A percentile compares a stretch with the other conserved stretches of the same genome.
Evolutionary conservation across 2,888 invertebrate genomes (phyloP).

Genomic region (Anthophora plumipes): DNA sequence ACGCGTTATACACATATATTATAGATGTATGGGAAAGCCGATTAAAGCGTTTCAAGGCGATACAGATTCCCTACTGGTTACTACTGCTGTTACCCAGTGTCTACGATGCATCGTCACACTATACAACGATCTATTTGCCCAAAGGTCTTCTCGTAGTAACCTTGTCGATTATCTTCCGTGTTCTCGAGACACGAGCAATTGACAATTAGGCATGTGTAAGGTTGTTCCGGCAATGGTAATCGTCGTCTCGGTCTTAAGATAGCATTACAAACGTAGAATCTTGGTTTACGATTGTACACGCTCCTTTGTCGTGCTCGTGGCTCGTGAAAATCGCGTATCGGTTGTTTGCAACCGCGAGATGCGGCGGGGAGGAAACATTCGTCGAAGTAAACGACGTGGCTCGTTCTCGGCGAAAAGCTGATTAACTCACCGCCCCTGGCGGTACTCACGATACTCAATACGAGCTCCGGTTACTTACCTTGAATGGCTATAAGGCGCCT

Average conservation of each 20-base stretch:
- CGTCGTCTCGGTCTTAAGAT: constrained; percentile 8
- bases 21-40: constrained; percentile 20
- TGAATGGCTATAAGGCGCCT: constrained; percentile 58
- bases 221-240: constrained; percentile 16
- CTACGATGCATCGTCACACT: too few species aligned
- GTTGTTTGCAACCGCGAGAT: constrained; percentile 6
- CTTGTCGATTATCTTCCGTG: constrained; percentile 45
- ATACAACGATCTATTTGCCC: not conserved
- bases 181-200: constrained; percentile 48
- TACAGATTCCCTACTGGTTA: not conserved
- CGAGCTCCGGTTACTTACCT: constrained; percentile 66
- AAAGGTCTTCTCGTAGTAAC: constrained; percentile 2
- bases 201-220: constrained; percentile 41
- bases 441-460: constrained; percentile 66
- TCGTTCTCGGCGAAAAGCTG: constrained; percentile 61
- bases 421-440: constrained; percentile 66
- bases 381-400: constrained; percentile 41
- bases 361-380: constrained; percentile 11
- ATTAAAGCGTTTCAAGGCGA: constrained; percentile 33
- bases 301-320: not conserved
- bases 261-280: too few species aligned
- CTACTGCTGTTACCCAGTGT: not conserved
- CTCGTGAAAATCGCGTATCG: constrained; percentile 12
- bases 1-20: not conserved
- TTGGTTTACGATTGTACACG: not conserved